A percentile compares a stretch with the other conserved stretches of the same genome.
phyloP scores from a whole-genome alignment of 1,140 invertebrate species.

The Listronotus bonariensis region DNA sequence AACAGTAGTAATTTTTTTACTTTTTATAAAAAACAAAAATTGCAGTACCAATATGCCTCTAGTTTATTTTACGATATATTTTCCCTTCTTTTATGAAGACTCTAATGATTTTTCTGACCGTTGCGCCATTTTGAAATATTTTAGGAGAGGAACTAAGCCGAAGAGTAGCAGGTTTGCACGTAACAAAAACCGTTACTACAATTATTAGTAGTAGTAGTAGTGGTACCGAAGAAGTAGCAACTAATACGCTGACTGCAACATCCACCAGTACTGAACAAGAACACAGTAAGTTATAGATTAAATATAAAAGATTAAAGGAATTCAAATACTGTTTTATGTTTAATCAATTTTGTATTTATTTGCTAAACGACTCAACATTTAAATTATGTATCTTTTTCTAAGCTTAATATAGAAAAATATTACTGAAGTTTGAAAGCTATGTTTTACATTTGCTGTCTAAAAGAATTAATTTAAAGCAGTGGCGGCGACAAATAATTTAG shows the following conservation, averaged over 20 bases:
- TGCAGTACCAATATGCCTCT: too few relatives aligned
- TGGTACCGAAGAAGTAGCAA: constrained; percentile 15
- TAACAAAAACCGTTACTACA: constrained; percentile 45
- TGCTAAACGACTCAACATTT: too few relatives aligned
- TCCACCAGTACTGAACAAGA: constrained; percentile 36
- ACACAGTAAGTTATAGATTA: constrained; percentile 38
- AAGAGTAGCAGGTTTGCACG: constrained; percentile 35
- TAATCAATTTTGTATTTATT: constrained; percentile 14
- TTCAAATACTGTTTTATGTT: not conserved
- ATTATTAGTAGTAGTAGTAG: constrained; percentile 41
- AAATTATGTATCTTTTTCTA: too few relatives aligned
- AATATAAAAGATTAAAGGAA: not conserved
- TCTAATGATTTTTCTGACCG: not conserved
- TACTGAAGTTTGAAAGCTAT: too few relatives aligned
- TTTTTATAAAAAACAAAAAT: too few relatives aligned
- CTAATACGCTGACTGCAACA: constrained; percentile 27
- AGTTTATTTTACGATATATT: too few relatives aligned
- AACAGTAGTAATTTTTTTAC: too few relatives aligned
- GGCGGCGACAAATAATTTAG: too few relatives aligned
- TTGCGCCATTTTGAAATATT: not conserved
- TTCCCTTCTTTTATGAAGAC: too few relatives aligned
- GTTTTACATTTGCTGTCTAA: too few relatives aligned
- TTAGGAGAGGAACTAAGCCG: constrained; percentile 44
- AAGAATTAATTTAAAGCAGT: too few relatives aligned
- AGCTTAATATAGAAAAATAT: too few relatives aligned